phyloP scores from a whole-genome alignment of 2,797 vertebrate species.

The Sebastes miniatus region DNA sequence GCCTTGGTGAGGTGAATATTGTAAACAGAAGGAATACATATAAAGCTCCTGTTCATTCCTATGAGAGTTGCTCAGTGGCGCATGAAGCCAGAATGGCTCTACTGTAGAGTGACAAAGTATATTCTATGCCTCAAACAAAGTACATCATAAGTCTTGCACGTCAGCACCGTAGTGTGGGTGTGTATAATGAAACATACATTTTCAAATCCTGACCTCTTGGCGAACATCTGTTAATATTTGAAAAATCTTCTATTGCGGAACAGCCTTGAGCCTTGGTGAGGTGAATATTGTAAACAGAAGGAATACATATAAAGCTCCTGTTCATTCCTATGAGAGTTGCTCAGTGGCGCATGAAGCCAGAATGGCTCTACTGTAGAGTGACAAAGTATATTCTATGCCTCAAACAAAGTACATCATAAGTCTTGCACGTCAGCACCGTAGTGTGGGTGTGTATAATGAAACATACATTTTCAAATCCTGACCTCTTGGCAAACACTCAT shows the following conservation, averaged over 20 bases:
- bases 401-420: neutral
- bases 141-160: neutral
- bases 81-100: no score
- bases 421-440: neutral
- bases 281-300: neutral
- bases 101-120: no score
- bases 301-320: neutral
- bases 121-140: neutral
- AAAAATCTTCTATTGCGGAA: no score
- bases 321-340: no score
- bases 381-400: neutral
- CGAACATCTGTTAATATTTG: neutral
- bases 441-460: neutral
- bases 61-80: no score
- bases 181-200: neutral
- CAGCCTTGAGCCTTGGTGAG: neutral
- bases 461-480: slow-evolving; percentile 7
- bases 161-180: neutral
- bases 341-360: no score
- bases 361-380: no score
- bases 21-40: neutral
- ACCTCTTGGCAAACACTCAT: slow-evolving; percentile 39
- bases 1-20: neutral
- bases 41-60: neutral
- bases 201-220: slow-evolving; percentile 30